Percentiles rank a stretch among this genome's conserved stretches.
Evolutionary conservation across 2,888 invertebrate genomes (phyloP).

Genomic region (Monopis laevigella): DNA sequence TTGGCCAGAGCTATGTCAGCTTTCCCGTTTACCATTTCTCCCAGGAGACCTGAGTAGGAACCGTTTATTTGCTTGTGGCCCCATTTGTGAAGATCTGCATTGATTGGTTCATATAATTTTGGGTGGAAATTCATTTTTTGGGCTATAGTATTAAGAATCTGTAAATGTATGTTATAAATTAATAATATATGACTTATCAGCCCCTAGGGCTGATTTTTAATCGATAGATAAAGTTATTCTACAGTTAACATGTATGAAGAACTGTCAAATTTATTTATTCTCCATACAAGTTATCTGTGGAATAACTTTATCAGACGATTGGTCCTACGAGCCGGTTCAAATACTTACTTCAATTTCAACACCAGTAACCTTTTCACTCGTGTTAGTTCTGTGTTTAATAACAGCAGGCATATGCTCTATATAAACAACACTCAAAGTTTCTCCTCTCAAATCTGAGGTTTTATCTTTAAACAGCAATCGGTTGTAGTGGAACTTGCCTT

Average conservation of each 20-base stretch:
- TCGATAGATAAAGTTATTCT: too few species aligned
- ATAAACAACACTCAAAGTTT: conserved; percentile 69
- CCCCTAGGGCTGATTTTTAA: background rate
- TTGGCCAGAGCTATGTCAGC: conserved; percentile 83
- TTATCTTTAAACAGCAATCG: conserved; percentile 65
- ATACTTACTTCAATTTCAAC: conserved; percentile 74
- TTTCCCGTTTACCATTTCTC: conserved; percentile 73
- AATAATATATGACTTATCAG: too few species aligned
- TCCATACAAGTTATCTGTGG: too few species aligned
- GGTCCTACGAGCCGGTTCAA: conserved; percentile 17
- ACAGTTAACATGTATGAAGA: too few species aligned
- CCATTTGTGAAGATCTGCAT: conserved; percentile 73
- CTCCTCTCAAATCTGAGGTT: conserved; percentile 66
- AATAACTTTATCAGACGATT: too few species aligned
- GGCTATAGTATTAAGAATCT: conserved; percentile 74
- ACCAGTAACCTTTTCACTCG: conserved; percentile 56
- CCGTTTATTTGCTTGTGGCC: conserved; percentile 71
- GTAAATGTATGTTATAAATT: too few species aligned
- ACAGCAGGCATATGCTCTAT: conserved; percentile 76
- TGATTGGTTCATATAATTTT: conserved; percentile 71
- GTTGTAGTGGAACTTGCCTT: conserved; percentile 66
- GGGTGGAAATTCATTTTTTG: conserved; percentile 77
- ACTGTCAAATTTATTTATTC: too few species aligned
- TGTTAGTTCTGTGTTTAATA: conserved; percentile 46
- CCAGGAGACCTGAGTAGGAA: conserved; percentile 75